Conservation (phyloP, 1,140 invertebrate species). For the Thaumetopoea pityocampa region DNA sequence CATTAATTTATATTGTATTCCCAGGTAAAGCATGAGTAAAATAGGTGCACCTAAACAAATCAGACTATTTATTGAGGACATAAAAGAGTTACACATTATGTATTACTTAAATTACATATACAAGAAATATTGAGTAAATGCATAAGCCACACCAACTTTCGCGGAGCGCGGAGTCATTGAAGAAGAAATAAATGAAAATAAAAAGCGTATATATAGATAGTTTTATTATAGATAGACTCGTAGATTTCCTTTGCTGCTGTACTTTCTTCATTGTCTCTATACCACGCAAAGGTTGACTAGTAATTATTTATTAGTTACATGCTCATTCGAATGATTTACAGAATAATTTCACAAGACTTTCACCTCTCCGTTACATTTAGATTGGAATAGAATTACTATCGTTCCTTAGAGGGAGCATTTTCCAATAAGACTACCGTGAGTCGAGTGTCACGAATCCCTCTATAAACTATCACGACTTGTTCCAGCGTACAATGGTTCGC, state of each 20-base stretch:
- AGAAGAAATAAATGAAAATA: too few relatives aligned
- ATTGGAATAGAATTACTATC: slow-evolving; percentile 48
- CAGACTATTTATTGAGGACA: not conserved
- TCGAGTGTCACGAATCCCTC: slow-evolving; percentile 61
- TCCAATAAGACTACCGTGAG: slow-evolving; percentile 61
- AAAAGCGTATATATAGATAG: too few relatives aligned
- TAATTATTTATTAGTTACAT: slow-evolving; percentile 45
- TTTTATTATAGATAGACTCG: too few relatives aligned
- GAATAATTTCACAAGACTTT: slow-evolving; percentile 45
- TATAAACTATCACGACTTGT: slow-evolving; percentile 62
- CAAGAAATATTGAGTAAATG: too few relatives aligned
- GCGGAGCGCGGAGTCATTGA: too few relatives aligned
- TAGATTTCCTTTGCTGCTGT: too few relatives aligned
- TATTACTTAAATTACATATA: too few relatives aligned
- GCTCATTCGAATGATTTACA: slow-evolving; percentile 26
- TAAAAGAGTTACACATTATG: not conserved
- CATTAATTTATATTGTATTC: too few relatives aligned
- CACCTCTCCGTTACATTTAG: slow-evolving; percentile 51
- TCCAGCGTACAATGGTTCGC: slow-evolving; percentile 55
- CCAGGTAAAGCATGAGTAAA: not conserved
- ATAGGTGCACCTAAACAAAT: not conserved
- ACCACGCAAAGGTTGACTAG: slow-evolving; percentile 17
- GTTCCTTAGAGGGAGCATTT: slow-evolving; percentile 47
- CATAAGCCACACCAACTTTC: too few relatives aligned
- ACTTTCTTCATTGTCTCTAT: too few relatives aligned